Conservation (phyloP, 2,113 vertebrate genomes). For the Myiozetetes cayanensis region DNA sequence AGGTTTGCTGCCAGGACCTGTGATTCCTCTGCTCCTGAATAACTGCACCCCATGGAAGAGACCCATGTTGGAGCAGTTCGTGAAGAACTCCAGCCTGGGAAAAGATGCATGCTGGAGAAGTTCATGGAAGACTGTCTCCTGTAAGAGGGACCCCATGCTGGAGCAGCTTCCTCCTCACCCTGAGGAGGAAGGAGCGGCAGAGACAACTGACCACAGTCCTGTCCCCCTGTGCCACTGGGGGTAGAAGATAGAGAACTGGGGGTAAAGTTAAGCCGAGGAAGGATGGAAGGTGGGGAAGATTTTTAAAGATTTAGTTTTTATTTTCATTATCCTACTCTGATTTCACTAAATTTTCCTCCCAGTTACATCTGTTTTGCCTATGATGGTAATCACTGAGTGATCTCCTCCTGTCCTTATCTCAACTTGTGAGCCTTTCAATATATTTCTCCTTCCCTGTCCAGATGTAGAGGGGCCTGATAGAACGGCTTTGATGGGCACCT, state of each 20-base stretch:
- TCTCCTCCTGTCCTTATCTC: not conserved
- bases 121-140: not conserved
- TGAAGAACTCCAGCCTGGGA: not conserved
- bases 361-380: not conserved
- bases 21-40: not conserved
- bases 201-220: not conserved
- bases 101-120: not conserved
- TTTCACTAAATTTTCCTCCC: not conserved
- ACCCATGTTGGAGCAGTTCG: not conserved
- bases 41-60: not conserved
- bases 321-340: not conserved
- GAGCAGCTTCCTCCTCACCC: not conserved
- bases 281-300: not conserved
- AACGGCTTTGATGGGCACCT: not conserved
- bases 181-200: not conserved
- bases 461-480: not conserved
- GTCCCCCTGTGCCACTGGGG: rapidly evolving
- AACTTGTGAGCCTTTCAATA: not conserved
- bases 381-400: not conserved
- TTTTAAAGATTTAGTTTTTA: not conserved
- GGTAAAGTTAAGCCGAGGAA: not conserved
- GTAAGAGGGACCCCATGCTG: not conserved
- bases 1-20: not conserved
- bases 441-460: not conserved
- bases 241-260: not conserved